A percentile compares a stretch with the other conserved stretches of the same genome.
Conservation (phyloP, 2,888 invertebrate species). For the Stenurella melanura region DNA sequence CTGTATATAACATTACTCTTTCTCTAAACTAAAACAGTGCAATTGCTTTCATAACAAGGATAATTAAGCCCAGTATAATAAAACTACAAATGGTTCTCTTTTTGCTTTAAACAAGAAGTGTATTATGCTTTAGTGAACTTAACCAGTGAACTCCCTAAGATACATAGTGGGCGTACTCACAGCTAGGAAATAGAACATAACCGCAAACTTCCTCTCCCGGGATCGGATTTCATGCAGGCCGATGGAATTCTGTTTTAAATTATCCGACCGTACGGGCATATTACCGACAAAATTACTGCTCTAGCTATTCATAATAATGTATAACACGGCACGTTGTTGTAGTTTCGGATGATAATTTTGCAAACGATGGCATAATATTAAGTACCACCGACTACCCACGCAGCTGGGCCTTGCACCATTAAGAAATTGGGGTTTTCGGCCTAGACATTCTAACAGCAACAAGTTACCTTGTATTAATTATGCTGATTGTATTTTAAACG, state of each 20-base stretch:
- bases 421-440: constrained; percentile 21
- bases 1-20: too few species aligned
- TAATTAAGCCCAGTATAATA: constrained; percentile 8
- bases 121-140: constrained; percentile 12
- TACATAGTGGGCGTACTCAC: constrained; percentile 1
- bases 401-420: constrained; percentile 22
- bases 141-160: constrained; percentile 25
- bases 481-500: not conserved
- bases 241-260: constrained; percentile 34
- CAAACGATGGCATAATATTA: constrained; percentile 14
- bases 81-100: not conserved
- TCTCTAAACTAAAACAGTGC: not conserved
- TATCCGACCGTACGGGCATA: constrained; percentile 21
- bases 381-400: constrained; percentile 17
- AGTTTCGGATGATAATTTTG: constrained; percentile 33
- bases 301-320: constrained; percentile 30
- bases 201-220: constrained; percentile 26
- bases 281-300: constrained; percentile 9
- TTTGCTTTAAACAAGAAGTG: not conserved
- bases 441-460: not conserved
- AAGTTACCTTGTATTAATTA: not conserved
- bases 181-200: constrained; percentile 29
- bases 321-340: not conserved
- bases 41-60: not conserved
- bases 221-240: constrained; percentile 35